Conservation (phyloP, 2,888 invertebrate species). For the Fragum sueziense region DNA sequence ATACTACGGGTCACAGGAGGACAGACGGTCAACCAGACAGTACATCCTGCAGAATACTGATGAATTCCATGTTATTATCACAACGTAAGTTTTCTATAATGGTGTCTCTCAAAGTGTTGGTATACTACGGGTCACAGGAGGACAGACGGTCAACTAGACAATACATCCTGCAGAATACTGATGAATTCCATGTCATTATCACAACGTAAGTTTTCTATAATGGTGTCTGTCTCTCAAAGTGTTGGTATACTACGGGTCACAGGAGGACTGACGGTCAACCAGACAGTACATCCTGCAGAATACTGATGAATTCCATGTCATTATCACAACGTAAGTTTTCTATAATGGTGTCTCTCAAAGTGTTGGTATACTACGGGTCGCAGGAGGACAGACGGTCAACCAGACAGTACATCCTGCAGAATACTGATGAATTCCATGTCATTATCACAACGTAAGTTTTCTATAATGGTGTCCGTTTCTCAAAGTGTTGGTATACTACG, state of each 20-base stretch:
- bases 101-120: conserved; percentile 85
- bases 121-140: conserved; percentile 94
- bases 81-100: background rate
- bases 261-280: conserved; percentile 91
- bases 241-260: conserved; percentile 92
- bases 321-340: conserved; percentile 84
- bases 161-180: conserved; percentile 88
- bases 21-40: conserved; percentile 89
- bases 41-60: conserved; percentile 89
- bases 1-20: conserved; percentile 94
- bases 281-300: conserved; percentile 89
- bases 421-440: conserved; percentile 90
- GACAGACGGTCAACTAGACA: conserved; percentile 91
- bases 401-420: conserved; percentile 89
- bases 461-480: conserved; percentile 57
- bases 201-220: background rate
- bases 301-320: conserved; percentile 90
- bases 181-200: conserved; percentile 91
- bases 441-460: conserved; percentile 85
- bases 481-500: conserved; percentile 91
- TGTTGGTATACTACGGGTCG: conserved; percentile 92
- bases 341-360: conserved; percentile 83
- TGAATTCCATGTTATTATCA: conserved; percentile 90
- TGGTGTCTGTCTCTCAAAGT: conserved; percentile 84
- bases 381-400: conserved; percentile 92